Conservation (phyloP, 53 echinoderm and acorn worm species). For the Actinopyga echinites region DNA sequence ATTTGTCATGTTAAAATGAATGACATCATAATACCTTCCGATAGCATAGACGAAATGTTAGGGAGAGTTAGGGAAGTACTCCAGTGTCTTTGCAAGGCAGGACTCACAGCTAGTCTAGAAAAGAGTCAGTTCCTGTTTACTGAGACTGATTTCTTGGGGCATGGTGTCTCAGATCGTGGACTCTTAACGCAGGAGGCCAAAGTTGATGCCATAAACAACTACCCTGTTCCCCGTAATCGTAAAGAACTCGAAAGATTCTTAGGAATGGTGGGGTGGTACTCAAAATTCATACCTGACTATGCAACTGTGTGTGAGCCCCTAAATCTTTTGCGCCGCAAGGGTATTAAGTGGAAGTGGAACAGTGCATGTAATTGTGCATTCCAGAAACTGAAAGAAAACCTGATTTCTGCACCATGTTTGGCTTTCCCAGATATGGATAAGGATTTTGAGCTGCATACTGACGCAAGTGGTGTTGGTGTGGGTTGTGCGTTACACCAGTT, state of each 20-base stretch:
- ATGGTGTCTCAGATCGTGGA: conserved; percentile 27
- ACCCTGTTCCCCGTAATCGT: conserved; percentile 38
- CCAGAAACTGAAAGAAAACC: neutral
- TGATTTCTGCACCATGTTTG: conserved; percentile 27
- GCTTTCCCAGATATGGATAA: conserved; percentile 20
- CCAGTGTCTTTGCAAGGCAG: conserved; percentile 28
- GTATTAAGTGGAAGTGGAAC: conserved; percentile 38
- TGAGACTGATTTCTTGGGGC: conserved; percentile 49
- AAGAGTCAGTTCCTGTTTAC: conserved; percentile 45
- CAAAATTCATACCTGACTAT: conserved; percentile 28
- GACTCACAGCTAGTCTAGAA: conserved; percentile 39
- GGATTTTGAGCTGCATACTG: conserved; percentile 1
- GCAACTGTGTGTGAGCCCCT: conserved; percentile 23
- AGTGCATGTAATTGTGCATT: neutral
- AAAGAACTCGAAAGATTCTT: conserved; percentile 45
- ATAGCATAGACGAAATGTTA: conserved; percentile 3
- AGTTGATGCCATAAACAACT: conserved; percentile 48
- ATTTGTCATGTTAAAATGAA: conserved; percentile 36
- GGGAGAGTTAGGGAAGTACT: conserved; percentile 28
- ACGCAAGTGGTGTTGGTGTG: neutral
- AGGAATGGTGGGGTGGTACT: conserved; percentile 50
- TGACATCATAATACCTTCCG: conserved; percentile 31
- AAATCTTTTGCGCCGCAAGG: conserved; percentile 23
- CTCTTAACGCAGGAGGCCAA: conserved; percentile 38
- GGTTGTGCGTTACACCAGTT: conserved; percentile 30